phyloP scores from a whole-genome alignment of 2,797 vertebrate species.

The Balearica regulorum region DNA sequence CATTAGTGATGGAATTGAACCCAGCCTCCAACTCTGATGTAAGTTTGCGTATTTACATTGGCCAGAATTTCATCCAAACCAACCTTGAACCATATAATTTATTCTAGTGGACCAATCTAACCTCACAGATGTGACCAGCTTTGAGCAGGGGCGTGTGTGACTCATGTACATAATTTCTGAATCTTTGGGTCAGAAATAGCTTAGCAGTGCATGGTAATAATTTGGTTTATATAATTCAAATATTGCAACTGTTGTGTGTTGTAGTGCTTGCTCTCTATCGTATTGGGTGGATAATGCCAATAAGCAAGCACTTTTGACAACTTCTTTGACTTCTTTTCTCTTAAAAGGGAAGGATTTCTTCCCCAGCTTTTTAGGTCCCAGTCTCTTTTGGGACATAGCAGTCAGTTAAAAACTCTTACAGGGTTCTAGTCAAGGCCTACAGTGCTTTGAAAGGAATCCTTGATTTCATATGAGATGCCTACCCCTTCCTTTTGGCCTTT shows the following conservation, averaged over 20 bases:
- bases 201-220: not conserved
- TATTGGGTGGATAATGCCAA: not conserved
- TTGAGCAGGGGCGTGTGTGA: not conserved
- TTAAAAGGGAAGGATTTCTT: not conserved
- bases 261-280: accelerated
- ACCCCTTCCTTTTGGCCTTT: not conserved
- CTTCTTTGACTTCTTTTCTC: not conserved
- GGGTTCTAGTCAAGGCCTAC: not conserved
- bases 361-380: not conserved
- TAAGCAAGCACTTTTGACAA: not conserved
- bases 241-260: not conserved
- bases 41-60: not conserved
- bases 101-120: not conserved
- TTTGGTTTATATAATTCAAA: not conserved
- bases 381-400: not conserved
- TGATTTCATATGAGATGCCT: not conserved
- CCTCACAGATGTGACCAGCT: not conserved
- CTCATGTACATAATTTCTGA: not conserved
- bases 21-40: not conserved
- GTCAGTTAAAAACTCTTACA: not conserved
- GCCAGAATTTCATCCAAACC: not conserved
- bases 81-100: not conserved
- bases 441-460: not conserved
- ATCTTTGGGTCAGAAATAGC: not conserved
- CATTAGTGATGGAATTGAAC: not conserved